Evolutionary conservation across 2,113 vertebrate species (phyloP).

Genomic region (Nothocercus nigrocapillus): DNA sequence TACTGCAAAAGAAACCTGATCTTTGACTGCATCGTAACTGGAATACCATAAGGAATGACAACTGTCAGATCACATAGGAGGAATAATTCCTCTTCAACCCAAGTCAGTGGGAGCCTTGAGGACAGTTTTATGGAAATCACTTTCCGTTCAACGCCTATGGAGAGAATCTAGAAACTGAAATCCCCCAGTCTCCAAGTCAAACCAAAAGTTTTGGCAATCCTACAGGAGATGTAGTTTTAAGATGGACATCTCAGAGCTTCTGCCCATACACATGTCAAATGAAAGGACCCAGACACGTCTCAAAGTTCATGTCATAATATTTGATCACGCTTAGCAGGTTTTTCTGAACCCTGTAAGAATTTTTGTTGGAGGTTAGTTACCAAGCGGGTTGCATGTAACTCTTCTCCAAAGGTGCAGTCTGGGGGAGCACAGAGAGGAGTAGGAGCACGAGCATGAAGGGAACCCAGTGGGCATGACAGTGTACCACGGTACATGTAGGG

Average conservation of each 20-base stretch:
- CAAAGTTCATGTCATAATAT: background rate
- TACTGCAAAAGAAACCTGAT: background rate
- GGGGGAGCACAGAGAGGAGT: background rate
- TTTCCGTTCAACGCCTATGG: background rate
- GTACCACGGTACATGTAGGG: background rate
- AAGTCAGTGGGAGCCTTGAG: background rate
- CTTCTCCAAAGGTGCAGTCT: background rate
- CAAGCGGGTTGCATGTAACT: background rate
- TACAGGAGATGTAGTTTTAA: background rate
- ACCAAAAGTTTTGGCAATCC: background rate
- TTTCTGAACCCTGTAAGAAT: background rate
- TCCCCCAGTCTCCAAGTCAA: background rate
- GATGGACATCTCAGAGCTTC: background rate
- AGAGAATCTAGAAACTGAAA: background rate
- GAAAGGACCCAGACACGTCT: background rate
- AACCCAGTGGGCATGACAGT: background rate
- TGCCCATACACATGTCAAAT: background rate
- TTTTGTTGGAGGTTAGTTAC: background rate
- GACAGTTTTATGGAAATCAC: background rate
- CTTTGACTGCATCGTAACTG: background rate
- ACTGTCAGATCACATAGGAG: background rate
- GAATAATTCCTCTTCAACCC: background rate
- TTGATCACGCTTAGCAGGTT: background rate
- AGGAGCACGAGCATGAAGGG: background rate
- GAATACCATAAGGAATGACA: background rate